phyloP scores from a whole-genome alignment of 2,888 invertebrate genomes.

The Hipparchia semele region DNA sequence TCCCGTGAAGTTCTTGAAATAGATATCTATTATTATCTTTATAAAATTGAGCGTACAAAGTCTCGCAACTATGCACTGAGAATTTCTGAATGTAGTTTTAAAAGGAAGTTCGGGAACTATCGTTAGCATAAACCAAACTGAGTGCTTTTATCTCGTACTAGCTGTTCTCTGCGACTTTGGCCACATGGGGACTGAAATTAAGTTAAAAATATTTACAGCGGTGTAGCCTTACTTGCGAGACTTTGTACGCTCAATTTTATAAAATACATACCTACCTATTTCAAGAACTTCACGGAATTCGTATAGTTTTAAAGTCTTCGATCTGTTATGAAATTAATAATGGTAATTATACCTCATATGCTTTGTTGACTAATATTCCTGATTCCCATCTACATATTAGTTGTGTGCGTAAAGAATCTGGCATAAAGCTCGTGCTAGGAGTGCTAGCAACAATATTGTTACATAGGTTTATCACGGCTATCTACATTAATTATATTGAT shows the following conservation, averaged over 20 bases:
- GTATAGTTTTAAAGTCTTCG: slow-evolving; percentile 17
- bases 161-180: slow-evolving; percentile 12
- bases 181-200: slow-evolving; percentile 11
- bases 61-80: slow-evolving; percentile 28
- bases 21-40: slow-evolving; percentile 14
- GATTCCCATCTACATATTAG: too few species aligned
- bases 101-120: slow-evolving; percentile 31
- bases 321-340: background rate
- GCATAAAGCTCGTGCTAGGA: too few species aligned
- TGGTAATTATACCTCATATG: background rate
- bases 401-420: too few species aligned
- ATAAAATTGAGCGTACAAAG: slow-evolving; percentile 22
- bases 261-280: slow-evolving; percentile 6
- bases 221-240: slow-evolving; percentile 15
- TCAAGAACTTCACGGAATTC: slow-evolving; percentile 15
- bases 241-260: slow-evolving; percentile 22
- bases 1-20: slow-evolving; percentile 12
- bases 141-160: slow-evolving; percentile 29
- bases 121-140: slow-evolving; percentile 29
- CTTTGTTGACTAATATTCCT: background rate
- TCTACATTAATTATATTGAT: too few species aligned
- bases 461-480: too few species aligned
- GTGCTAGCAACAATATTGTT: too few species aligned
- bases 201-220: background rate
- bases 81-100: slow-evolving; percentile 26